Evolutionary conservation across 2,888 invertebrate genomes (phyloP).

Genomic region (Heliconius aoede): DNA sequence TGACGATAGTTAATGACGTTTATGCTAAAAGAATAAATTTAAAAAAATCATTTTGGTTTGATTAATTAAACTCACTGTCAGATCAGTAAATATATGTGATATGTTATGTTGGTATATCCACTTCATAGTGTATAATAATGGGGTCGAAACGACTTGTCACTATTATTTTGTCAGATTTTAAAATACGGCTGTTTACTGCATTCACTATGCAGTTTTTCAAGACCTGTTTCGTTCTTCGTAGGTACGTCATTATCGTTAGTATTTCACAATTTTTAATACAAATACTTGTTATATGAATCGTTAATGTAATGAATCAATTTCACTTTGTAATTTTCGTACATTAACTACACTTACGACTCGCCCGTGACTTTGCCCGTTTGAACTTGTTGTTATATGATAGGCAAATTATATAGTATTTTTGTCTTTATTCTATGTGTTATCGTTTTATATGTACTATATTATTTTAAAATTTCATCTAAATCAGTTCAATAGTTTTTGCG

Average conservation of each 20-base stretch:
- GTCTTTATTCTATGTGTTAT: background rate
- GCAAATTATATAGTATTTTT: background rate
- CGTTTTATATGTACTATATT: background rate
- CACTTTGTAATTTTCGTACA: background rate
- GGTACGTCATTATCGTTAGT: slow-evolving; percentile 4
- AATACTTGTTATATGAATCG: background rate
- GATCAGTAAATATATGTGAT: background rate
- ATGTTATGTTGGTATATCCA: background rate
- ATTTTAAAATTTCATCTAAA: background rate
- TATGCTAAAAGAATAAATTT: too few species aligned
- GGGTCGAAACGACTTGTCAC: background rate
- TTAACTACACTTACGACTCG: background rate
- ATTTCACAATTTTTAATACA: background rate
- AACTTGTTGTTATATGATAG: background rate
- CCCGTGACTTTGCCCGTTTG: background rate
- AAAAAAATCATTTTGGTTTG: too few species aligned
- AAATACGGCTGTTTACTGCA: background rate
- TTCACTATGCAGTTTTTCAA: background rate
- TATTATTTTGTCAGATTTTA: background rate
- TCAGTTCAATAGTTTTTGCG: background rate
- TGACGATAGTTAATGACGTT: background rate
- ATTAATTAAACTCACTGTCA: background rate
- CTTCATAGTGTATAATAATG: background rate
- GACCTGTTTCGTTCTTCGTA: background rate
- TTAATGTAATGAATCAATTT: background rate